Conservation (phyloP, 2,797 vertebrate species). For the Dryobates pubescens region DNA sequence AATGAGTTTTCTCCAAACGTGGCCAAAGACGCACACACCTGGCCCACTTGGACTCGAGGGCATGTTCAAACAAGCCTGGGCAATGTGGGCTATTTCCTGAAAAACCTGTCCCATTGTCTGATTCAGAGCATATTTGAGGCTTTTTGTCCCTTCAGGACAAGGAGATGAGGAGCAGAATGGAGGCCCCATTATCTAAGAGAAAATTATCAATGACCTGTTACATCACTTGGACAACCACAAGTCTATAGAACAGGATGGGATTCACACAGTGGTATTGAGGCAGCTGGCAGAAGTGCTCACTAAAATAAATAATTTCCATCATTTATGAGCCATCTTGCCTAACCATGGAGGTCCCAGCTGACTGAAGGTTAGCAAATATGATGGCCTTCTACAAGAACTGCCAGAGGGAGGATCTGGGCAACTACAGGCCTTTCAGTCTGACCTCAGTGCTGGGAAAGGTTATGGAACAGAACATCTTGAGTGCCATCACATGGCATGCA, state of each 20-base stretch:
- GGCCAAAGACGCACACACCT: too few relatives aligned
- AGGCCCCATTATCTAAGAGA: neutral
- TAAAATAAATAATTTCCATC: neutral
- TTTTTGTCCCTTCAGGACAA: too few relatives aligned
- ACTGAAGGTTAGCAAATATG: neutral
- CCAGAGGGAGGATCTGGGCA: neutral
- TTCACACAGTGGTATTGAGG: neutral
- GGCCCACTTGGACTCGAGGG: too few relatives aligned
- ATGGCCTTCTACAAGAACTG: neutral
- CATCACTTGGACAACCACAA: neutral
- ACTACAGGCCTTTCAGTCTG: neutral
- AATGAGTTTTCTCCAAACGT: too few relatives aligned
- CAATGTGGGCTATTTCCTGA: too few relatives aligned
- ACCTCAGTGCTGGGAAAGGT: neutral
- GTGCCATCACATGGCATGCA: fast-evolving
- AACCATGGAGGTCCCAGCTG: neutral
- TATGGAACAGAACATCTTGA: neutral
- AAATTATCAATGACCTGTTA: neutral
- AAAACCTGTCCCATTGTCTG: too few relatives aligned
- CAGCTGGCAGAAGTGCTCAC: neutral
- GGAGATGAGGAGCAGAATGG: neutral
- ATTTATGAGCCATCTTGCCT: neutral
- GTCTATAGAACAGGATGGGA: neutral
- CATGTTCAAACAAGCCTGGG: too few relatives aligned
- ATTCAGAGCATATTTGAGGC: too few relatives aligned